Percentiles rank a stretch among this genome's conserved stretches.
Evolutionary conservation across 2,888 invertebrate species (phyloP).

Genomic region (Eupithecia abbreviata): DNA sequence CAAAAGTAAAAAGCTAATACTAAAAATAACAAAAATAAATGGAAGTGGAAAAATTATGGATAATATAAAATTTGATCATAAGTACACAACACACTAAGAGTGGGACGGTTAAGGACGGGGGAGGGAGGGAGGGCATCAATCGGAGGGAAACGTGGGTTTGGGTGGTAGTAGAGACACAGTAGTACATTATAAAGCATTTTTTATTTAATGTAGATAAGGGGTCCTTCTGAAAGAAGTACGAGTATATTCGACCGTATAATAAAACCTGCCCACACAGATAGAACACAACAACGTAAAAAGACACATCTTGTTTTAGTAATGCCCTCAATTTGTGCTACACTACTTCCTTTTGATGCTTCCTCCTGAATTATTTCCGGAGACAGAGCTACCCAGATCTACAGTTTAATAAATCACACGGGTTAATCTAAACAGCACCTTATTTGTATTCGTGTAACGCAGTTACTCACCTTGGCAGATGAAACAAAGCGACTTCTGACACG

Average conservation of each 20-base stretch:
- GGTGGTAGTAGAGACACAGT: too few species aligned
- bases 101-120: too few species aligned
- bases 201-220: not conserved
- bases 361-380: constrained; percentile 43
- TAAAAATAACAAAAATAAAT: too few species aligned
- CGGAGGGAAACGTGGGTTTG: too few species aligned
- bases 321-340: constrained; percentile 40
- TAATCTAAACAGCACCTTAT: constrained; percentile 45
- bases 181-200: not conserved
- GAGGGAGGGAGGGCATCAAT: too few species aligned
- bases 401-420: constrained; percentile 42
- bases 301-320: constrained; percentile 26
- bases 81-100: too few species aligned
- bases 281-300: constrained; percentile 14
- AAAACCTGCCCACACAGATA: not conserved
- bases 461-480: constrained; percentile 45
- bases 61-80: too few species aligned
- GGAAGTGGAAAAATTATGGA: too few species aligned
- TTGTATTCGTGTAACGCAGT: constrained; percentile 43
- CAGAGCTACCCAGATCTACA: constrained; percentile 37
- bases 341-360: constrained; percentile 40
- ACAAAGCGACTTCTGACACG: constrained; percentile 52
- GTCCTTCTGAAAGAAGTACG: not conserved
- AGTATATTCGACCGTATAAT: not conserved
- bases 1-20: too few species aligned